phyloP scores from a whole-genome alignment of 2,888 invertebrate species.

The Pomacea canaliculata region DNA sequence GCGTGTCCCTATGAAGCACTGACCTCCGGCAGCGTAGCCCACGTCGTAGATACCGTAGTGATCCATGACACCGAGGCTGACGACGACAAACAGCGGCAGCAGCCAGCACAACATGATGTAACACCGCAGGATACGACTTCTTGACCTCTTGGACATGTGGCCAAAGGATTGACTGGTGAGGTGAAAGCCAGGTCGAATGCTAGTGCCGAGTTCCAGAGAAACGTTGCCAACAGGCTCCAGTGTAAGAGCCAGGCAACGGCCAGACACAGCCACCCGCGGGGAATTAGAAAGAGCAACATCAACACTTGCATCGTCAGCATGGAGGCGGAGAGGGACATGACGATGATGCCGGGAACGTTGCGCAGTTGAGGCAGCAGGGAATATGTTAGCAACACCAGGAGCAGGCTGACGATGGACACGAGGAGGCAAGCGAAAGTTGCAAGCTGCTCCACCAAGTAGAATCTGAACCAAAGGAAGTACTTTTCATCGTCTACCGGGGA shows the following conservation, averaged over 20 bases:
- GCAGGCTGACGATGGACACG: conserved; percentile 18
- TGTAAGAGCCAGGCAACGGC: conserved; percentile 27
- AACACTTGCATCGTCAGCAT: conserved; percentile 28
- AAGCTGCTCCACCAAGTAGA: background rate
- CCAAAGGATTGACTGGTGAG: conserved; percentile 8
- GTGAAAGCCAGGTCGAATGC: conserved; percentile 22
- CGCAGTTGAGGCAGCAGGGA: conserved; percentile 18
- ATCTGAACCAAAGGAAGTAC: no score
- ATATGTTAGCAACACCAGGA: conserved; percentile 20
- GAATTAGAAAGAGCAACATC: conserved; percentile 15
- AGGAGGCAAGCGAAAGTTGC: background rate
- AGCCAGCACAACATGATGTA: conserved; percentile 22
- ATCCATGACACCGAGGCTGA: conserved; percentile 13
- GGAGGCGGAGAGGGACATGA: conserved; percentile 29
- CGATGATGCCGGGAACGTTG: conserved; percentile 31
- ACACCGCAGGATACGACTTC: conserved; percentile 5
- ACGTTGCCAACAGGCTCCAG: conserved; percentile 25
- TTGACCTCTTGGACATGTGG: background rate
- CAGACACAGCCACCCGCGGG: conserved; percentile 22
- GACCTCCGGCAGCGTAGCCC: background rate
- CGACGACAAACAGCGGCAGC: conserved; percentile 13
- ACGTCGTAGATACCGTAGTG: conserved; percentile 11
- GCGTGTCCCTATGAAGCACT: conserved; percentile 27
- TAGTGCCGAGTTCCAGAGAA: conserved; percentile 27
- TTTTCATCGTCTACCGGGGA: background rate